A percentile compares a stretch with the other conserved stretches of the same genome.
Conservation (phyloP, 1,140 invertebrate genomes). For the Ylistrum balloti region DNA sequence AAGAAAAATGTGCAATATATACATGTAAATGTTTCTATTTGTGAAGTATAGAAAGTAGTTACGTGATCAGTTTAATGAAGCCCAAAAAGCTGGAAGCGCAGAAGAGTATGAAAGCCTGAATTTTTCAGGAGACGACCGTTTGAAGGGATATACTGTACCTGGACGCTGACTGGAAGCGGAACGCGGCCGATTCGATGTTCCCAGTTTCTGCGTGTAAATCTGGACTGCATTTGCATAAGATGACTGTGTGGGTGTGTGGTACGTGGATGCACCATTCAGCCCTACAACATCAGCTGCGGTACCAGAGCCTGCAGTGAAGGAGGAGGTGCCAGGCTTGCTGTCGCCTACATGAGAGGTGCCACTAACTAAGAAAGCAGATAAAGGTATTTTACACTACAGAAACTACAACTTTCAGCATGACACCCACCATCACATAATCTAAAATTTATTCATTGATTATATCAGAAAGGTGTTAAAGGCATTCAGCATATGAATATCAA, state of each 20-base stretch:
- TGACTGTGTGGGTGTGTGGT: conserved; percentile 67
- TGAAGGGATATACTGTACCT: conserved; percentile 54
- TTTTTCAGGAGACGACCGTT: too few relatives aligned
- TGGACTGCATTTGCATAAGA: conserved; percentile 77
- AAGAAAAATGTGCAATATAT: too few relatives aligned
- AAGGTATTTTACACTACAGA: background rate
- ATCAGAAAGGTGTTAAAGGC: too few relatives aligned
- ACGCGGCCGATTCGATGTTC: conserved; percentile 65
- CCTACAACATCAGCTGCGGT: too few relatives aligned
- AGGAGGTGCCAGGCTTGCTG: conserved; percentile 32
- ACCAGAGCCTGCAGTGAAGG: conserved; percentile 4
- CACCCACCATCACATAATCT: too few relatives aligned
- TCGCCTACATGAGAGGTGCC: conserved; percentile 36
- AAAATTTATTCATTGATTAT: too few relatives aligned
- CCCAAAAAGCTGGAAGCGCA: too few relatives aligned
- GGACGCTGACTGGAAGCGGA: conserved; percentile 70
- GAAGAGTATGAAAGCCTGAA: too few relatives aligned
- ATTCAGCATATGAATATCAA: too few relatives aligned
- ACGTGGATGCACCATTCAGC: conserved; percentile 50
- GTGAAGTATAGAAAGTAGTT: too few relatives aligned
- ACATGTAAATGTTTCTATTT: too few relatives aligned
- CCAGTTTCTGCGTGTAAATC: conserved; percentile 78
- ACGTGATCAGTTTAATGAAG: too few relatives aligned
- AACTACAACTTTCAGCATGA: background rate
- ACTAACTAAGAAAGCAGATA: conserved; percentile 30